Percentiles rank a stretch among this genome's conserved stretches.
Evolutionary conservation across 2,797 vertebrate genomes (phyloP).

Genomic region (Dipus sagitta): DNA sequence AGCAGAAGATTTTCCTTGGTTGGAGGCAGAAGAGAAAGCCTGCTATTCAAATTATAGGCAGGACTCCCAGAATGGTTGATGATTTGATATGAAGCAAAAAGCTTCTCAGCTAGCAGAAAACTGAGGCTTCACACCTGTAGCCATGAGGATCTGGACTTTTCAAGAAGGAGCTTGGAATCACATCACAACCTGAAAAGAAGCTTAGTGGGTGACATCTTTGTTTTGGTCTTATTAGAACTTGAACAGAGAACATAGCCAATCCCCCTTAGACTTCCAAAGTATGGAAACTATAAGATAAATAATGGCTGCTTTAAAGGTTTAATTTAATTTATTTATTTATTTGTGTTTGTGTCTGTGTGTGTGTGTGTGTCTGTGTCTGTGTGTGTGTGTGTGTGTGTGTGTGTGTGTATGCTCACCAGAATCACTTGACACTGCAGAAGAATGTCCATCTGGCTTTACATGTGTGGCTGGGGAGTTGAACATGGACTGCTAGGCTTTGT

Average conservation of each 20-base stretch:
- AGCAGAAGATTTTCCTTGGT: background rate
- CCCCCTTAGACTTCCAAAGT: background rate
- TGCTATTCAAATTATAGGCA: background rate
- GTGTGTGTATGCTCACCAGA: too few species aligned
- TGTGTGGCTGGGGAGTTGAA: too few species aligned
- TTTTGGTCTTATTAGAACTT: background rate
- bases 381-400: too few species aligned
- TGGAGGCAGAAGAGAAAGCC: background rate
- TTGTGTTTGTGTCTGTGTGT: too few species aligned
- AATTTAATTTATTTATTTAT: too few species aligned
- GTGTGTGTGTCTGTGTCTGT: too few species aligned
- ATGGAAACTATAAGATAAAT: background rate
- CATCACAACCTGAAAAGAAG: background rate
- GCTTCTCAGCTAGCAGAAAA: background rate
- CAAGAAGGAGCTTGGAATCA: background rate
- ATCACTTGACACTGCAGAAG: too few species aligned
- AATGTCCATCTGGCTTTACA: too few species aligned
- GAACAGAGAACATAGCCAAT: background rate
- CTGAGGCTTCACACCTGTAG: background rate
- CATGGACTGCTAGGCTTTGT: too few species aligned
- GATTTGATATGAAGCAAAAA: background rate
- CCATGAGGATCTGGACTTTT: background rate
- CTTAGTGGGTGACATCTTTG: background rate
- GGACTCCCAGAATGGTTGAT: background rate
- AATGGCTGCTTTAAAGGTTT: background rate